Base-by-base conservation (phyloP, 2,888 invertebrate species). In the Gortyna flavago region DNA sequence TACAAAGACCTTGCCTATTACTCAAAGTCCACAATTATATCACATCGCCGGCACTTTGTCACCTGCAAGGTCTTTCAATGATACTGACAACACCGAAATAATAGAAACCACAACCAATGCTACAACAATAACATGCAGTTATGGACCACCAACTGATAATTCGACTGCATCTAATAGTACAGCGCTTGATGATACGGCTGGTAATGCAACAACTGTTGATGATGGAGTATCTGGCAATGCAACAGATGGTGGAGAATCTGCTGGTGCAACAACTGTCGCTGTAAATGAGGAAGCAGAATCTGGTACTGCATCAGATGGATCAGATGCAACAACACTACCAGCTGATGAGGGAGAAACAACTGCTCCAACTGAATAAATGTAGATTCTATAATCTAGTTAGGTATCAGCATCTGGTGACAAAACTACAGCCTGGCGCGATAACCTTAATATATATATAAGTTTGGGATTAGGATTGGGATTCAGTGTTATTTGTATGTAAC, bases 41-140 rank as follows among this genome's bases (percentile, higher is more conserved):
- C 86, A 93, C 35, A 80, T 95, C 0, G 90, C 90, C 7, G 95
- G 95, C 16, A 94, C 94, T 3, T 65, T 94, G 8, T 94, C 93
- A 32, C 92, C 93, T 5, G 25, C 77, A 57, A 38, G 21, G 41
- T 48, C 44, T 13, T n/a, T 0, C 65, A 4, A 38, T 54, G 5
- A 32, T 18, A 32, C 21, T 29, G n/a, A 11, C 9, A 9, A n/a
- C 7, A 5, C 8, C 8, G 21, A 35, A 44, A 44, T 5, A 25
- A 7, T n/a, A 29, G 13, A 29, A 38, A 61, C 29, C 18, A 0
- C 38, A 72, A 25, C 38, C 51, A 51, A 16, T 18, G 35, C 35
- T 18, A 35, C 51, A 51, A 16, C n/a, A 65, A 38, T n/a, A 66
- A 66, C 6, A 51, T 32, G 32, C n/a, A 16, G 0, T 32, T 32